phyloP scores from a whole-genome alignment of 2,113 vertebrate genomes.

The Xiphorhynchus elegans region DNA sequence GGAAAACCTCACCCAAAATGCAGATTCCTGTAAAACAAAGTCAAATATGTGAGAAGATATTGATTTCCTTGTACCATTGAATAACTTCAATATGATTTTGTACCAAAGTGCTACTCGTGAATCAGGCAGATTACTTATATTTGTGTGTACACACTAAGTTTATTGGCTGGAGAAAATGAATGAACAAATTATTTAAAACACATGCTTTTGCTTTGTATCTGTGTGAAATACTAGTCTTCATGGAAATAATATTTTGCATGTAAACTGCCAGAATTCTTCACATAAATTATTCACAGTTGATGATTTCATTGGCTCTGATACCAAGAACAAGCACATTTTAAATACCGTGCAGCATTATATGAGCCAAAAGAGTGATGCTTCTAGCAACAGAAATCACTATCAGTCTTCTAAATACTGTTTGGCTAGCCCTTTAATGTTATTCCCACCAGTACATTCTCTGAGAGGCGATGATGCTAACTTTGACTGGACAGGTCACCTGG shows the following conservation, averaged over 20 bases:
- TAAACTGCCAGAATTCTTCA: neutral
- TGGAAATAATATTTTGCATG: neutral
- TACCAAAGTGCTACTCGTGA: neutral
- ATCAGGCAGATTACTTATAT: neutral
- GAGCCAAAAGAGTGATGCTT: neutral
- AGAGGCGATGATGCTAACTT: neutral
- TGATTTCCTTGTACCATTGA: neutral
- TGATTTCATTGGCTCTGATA: neutral
- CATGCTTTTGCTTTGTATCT: neutral
- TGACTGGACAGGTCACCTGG: neutral
- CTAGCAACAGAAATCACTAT: neutral
- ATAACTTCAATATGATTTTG: neutral
- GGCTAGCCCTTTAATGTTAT: neutral
- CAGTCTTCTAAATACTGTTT: neutral
- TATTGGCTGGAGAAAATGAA: neutral
- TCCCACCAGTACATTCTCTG: neutral
- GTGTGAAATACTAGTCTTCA: neutral
- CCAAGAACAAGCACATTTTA: neutral
- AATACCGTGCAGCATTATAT: neutral
- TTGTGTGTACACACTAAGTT: neutral
- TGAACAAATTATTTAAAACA: neutral
- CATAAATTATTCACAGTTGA: neutral
- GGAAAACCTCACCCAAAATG: neutral
- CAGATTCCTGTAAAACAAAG: neutral
- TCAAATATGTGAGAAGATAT: neutral